These are phyloP conservation scores for Elgaria multicarinata DNA, from an alignment of 2,113 vertebrate genomes.

Conservation along the genomic window DNA sequence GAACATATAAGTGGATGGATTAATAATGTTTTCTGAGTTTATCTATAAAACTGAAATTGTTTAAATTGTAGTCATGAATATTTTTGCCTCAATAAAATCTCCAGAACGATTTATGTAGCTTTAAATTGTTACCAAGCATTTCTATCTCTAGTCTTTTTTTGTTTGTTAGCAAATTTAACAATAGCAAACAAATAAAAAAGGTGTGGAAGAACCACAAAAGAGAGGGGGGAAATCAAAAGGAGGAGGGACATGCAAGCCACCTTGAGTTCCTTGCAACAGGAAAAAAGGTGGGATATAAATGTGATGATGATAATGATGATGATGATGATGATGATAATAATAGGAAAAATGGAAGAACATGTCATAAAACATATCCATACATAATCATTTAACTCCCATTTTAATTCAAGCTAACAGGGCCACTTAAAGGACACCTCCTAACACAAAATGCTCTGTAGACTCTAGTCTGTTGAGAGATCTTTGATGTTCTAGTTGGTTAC, in stretches of 20 bases:
- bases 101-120: not conserved
- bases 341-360: too few relatives aligned
- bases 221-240: too few relatives aligned
- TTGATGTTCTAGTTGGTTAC: not conserved
- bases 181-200: too few relatives aligned
- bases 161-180: too few relatives aligned
- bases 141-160: not conserved
- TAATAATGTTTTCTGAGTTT: not conserved
- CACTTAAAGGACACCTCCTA: not conserved
- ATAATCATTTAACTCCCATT: not conserved
- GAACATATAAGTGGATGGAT: not conserved
- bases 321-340: too few relatives aligned
- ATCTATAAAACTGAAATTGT: not conserved
- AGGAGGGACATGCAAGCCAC: too few relatives aligned
- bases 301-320: too few relatives aligned
- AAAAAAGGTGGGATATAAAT: too few relatives aligned
- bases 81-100: not conserved
- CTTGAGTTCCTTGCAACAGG: too few relatives aligned
- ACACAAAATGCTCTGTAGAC: not conserved
- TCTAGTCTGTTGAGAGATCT: not conserved
- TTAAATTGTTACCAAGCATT: not conserved
- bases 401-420: not conserved
- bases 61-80: not conserved
- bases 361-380: too few relatives aligned
- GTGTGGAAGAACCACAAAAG: too few relatives aligned